phyloP scores from a whole-genome alignment of 2,888 invertebrate species.

The Hypolimnas misippus region DNA sequence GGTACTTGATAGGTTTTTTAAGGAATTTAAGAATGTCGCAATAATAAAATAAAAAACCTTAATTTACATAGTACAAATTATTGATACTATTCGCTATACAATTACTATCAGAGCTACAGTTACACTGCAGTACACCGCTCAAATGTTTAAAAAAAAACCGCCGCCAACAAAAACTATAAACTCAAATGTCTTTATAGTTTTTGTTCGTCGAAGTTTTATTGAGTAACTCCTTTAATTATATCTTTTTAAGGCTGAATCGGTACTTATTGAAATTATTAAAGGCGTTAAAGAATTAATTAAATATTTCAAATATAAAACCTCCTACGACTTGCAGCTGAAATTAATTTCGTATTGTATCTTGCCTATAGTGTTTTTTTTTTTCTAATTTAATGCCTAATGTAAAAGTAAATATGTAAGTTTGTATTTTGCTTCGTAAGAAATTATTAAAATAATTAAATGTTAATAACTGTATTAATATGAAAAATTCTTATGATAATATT shows the following conservation, averaged over 20 bases:
- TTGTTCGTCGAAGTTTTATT: neutral
- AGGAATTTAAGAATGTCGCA: neutral
- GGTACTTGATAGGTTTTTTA: neutral
- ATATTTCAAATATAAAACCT: neutral
- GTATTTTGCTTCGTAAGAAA: neutral
- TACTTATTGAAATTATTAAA: constrained; percentile 5
- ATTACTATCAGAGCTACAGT: neutral
- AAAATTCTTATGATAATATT: neutral
- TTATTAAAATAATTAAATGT: neutral
- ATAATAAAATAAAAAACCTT: neutral
- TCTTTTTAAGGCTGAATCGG: neutral
- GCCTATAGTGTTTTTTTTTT: constrained; percentile 3
- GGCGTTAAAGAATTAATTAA: neutral
- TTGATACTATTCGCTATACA: neutral
- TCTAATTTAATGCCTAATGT: neutral
- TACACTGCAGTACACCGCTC: neutral
- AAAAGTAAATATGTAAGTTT: constrained; percentile 9
- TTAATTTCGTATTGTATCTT: constrained; percentile 5
- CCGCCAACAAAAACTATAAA: neutral
- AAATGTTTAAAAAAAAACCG: neutral
- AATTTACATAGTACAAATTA: neutral
- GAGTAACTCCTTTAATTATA: neutral
- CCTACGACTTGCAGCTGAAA: neutral
- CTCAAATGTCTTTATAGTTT: neutral
- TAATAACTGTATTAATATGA: constrained; percentile 9